phyloP scores from a whole-genome alignment of 2,888 invertebrate species.

The Lithophane semibrunnea region DNA sequence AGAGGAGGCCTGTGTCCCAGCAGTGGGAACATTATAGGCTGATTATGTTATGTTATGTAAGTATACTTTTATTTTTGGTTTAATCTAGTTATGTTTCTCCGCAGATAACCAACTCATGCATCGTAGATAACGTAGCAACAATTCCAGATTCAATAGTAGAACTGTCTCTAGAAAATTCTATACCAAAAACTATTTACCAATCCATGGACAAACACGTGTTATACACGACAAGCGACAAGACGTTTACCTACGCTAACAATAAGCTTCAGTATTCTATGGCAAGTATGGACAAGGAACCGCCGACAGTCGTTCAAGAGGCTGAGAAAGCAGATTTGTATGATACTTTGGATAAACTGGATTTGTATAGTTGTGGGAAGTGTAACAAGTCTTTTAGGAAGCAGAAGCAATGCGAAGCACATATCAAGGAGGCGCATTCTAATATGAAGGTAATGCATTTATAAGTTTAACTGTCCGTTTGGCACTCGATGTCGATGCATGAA shows the following conservation, averaged over 20 bases:
- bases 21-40: too few species aligned
- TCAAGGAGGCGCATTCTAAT: conserved; percentile 89
- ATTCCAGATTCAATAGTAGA: conserved; percentile 88
- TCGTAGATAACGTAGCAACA: conserved; percentile 85
- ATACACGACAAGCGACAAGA: conserved; percentile 83
- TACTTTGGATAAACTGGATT: conserved; percentile 79
- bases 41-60: too few species aligned
- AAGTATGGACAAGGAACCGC: conserved; percentile 79
- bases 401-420: conserved; percentile 91
- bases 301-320: conserved; percentile 65
- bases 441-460: conserved; percentile 41
- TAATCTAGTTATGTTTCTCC: conserved; percentile 27
- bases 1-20: too few species aligned
- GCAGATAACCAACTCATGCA: conserved; percentile 87
- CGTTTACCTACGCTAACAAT: conserved; percentile 78
- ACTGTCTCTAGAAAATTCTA: conserved; percentile 84
- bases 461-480: not conserved
- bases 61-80: too few species aligned
- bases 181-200: conserved; percentile 87
- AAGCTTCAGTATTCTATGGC: conserved; percentile 85
- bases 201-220: conserved; percentile 84
- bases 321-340: conserved; percentile 82
- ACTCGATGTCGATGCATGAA: not conserved
- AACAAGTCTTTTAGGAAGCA: conserved; percentile 91
- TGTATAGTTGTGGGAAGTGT: conserved; percentile 84